Conservation (phyloP, 2,113 vertebrate species). For the Paraplagusia blochii region DNA sequence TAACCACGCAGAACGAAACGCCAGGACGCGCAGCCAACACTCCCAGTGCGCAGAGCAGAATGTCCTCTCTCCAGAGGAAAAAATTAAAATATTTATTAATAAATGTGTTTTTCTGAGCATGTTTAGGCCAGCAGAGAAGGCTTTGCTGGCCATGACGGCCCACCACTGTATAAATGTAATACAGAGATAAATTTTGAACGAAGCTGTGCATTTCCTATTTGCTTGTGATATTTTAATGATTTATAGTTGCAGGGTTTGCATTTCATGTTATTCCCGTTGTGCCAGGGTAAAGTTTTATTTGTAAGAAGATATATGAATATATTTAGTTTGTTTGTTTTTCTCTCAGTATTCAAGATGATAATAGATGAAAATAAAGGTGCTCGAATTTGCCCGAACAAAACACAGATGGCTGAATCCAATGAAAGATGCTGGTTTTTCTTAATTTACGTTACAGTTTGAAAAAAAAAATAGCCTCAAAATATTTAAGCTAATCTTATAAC, state of each 20-base stretch:
- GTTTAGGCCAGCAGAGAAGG: no score
- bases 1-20: conserved; percentile 58
- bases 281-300: background rate
- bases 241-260: conserved; percentile 23
- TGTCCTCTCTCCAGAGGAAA: conserved; percentile 48
- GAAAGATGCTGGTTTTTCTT: conserved; percentile 8
- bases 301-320: background rate
- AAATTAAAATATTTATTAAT: no score
- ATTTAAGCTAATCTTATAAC: no score
- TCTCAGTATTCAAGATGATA: conserved; percentile 20
- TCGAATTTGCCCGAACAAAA: conserved; percentile 5
- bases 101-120: no score
- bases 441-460: no score
- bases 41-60: conserved; percentile 52
- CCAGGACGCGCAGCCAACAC: conserved; percentile 60
- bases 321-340: no score
- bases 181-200: conserved; percentile 8
- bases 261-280: conserved; percentile 13
- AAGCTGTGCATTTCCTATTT: conserved; percentile 25
- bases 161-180: no score
- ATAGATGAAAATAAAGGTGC: conserved; percentile 48
- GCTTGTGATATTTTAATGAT: conserved; percentile 23
- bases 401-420: background rate
- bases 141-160: no score
- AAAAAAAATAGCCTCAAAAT: no score